Percentiles rank a stretch among this genome's conserved stretches.
Conservation (phyloP, 2,113 vertebrate species). For the Ancistrus triradiatus region DNA sequence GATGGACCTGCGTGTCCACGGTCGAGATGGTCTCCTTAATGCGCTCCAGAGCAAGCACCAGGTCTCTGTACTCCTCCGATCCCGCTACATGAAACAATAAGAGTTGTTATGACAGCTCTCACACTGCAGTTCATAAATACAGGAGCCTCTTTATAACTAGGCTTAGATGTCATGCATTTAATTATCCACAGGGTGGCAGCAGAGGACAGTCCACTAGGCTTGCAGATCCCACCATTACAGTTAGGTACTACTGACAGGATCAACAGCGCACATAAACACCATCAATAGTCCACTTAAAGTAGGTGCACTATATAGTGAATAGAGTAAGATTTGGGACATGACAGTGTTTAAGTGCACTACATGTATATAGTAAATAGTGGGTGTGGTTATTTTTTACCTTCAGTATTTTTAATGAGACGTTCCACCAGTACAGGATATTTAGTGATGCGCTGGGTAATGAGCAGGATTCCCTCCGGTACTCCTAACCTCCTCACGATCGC, state of each 20-base stretch:
- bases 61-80: slow-evolving; percentile 72
- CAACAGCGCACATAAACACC: no score
- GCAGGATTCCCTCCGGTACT: slow-evolving; percentile 86
- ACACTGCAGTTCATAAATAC: no score
- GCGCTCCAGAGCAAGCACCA: slow-evolving; percentile 72
- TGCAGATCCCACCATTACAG: no score
- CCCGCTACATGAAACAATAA: slow-evolving; percentile 62
- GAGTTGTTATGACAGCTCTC: not conserved
- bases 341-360: no score
- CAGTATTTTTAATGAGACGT: slow-evolving; percentile 84
- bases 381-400: slow-evolving; percentile 74
- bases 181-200: not conserved
- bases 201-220: no score
- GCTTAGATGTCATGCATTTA: not conserved
- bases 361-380: no score
- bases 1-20: slow-evolving; percentile 77
- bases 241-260: no score
- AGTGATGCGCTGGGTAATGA: slow-evolving; percentile 92
- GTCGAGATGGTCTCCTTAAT: slow-evolving; percentile 81
- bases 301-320: no score
- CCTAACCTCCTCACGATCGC: slow-evolving; percentile 80
- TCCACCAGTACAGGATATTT: slow-evolving; percentile 92
- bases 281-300: no score
- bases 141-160: no score
- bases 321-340: no score